Evolutionary conservation across 1,140 invertebrate species (phyloP).

Genomic region (Drosophila tani): DNA sequence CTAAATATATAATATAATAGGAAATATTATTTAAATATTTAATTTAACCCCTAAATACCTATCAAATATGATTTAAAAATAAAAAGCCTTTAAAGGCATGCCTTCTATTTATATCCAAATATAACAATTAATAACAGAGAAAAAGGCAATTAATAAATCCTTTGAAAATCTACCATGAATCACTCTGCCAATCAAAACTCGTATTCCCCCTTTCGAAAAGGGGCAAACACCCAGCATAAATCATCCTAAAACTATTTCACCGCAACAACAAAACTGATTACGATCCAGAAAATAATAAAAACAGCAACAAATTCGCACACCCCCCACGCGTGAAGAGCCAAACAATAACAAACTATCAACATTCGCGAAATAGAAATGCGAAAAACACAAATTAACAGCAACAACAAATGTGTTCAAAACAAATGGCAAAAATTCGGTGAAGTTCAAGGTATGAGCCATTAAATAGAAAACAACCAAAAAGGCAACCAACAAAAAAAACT

Average conservation of each 20-base stretch:
- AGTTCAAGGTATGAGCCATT: conserved; percentile 82
- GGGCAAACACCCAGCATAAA: conserved; percentile 25
- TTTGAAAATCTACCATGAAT: conserved; percentile 2
- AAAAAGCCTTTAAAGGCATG: neutral
- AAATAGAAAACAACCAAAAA: conserved; percentile 51
- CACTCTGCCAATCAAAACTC: conserved; percentile 21
- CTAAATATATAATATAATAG: neutral
- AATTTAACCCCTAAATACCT: too few relatives aligned
- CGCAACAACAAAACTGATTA: conserved; percentile 42
- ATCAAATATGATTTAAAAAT: neutral
- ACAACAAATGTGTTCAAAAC: conserved; percentile 75
- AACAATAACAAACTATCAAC: conserved; percentile 59
- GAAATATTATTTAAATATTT: neutral
- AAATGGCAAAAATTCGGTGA: conserved; percentile 84
- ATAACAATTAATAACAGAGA: neutral
- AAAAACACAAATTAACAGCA: conserved; percentile 53
- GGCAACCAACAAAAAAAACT: conserved; percentile 29
- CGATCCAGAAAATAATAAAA: conserved; percentile 18
- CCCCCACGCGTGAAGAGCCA: conserved; percentile 34
- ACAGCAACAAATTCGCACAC: conserved; percentile 55
- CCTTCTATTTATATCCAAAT: neutral
- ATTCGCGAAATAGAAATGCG: conserved; percentile 71
- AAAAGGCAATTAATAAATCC: neutral
- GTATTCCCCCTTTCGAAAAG: conserved; percentile 31
- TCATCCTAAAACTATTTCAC: conserved; percentile 48